Conservation (phyloP, 2,113 vertebrate species). For the Empidonax alnorum region DNA sequence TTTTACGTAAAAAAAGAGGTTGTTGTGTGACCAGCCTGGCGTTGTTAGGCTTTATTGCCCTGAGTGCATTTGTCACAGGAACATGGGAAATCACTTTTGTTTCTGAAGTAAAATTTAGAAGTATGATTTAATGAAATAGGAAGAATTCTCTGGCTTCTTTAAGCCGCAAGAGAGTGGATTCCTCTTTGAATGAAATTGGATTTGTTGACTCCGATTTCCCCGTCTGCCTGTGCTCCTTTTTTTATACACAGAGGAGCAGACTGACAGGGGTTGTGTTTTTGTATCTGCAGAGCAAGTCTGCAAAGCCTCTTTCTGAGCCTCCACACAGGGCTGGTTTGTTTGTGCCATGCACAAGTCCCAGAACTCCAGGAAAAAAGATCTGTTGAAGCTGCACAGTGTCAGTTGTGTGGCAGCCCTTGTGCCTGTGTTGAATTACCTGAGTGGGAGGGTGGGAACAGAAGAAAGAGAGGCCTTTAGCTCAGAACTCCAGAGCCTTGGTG, state of each 20-base stretch:
- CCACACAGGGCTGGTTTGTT: not conserved
- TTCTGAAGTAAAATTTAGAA: not conserved
- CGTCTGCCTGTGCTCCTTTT: not conserved
- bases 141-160: not conserved
- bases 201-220: not conserved
- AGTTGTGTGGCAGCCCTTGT: not conserved
- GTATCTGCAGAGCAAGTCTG: not conserved
- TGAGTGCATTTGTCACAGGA: not conserved
- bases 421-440: not conserved
- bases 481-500: not conserved
- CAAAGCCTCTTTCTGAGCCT: not conserved
- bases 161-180: slow-evolving; percentile 13
- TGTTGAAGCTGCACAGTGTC: not conserved
- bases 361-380: not conserved
- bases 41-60: not conserved
- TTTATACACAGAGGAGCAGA: not conserved
- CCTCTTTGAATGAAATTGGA: not conserved
- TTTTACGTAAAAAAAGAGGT: not conserved
- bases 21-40: not conserved
- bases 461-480: not conserved
- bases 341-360: not conserved
- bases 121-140: not conserved
- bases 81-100: not conserved
- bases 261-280: not conserved
- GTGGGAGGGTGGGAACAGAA: not conserved